phyloP scores from a whole-genome alignment of 2,113 vertebrate genomes.

The Fulmarus glacialis region DNA sequence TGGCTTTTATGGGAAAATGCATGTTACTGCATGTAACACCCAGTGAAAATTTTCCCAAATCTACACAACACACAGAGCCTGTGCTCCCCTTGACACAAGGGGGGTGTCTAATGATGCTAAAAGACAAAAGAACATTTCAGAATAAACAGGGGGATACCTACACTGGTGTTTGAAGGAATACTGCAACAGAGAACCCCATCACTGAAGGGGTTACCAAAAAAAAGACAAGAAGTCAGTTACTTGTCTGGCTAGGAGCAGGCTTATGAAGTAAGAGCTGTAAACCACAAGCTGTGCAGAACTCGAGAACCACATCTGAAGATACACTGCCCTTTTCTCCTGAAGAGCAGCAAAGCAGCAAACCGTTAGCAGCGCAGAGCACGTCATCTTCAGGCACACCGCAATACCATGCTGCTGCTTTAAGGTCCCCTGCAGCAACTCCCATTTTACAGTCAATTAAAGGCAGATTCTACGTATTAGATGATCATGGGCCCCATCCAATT shows the following conservation, averaged over 20 bases:
- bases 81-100: not conserved
- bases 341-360: not conserved
- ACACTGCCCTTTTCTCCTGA: not conserved
- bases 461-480: not conserved
- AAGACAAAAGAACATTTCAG: not conserved
- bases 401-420: not conserved
- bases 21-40: not conserved
- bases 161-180: not conserved
- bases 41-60: not conserved
- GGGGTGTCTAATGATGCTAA: not conserved
- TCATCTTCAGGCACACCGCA: accelerated
- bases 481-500: not conserved
- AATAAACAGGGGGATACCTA: not conserved
- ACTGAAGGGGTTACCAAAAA: not conserved
- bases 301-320: not conserved
- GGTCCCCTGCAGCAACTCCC: not conserved
- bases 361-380: accelerated
- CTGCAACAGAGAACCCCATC: not conserved
- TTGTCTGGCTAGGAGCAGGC: not conserved
- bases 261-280: not conserved
- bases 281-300: not conserved
- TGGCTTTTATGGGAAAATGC: not conserved
- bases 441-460: not conserved
- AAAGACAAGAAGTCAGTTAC: not conserved
- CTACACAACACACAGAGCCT: not conserved